Evolutionary conservation across 2,797 vertebrate genomes (phyloP).

Genomic region (Pseudochirops cupreus): DNA sequence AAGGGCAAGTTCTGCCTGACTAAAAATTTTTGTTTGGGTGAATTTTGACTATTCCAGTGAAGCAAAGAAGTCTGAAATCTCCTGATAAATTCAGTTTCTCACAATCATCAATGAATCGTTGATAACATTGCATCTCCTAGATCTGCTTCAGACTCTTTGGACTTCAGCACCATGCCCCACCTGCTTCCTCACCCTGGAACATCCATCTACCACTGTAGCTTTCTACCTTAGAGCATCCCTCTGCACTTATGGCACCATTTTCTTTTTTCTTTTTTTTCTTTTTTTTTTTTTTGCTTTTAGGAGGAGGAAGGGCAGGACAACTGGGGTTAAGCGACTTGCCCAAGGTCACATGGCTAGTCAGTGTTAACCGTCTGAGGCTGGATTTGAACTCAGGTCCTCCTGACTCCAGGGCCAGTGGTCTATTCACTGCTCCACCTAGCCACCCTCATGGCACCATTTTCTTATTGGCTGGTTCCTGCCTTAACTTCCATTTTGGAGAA

Average conservation of each 20-base stretch:
- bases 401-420: no score
- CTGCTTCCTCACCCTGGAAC: not conserved
- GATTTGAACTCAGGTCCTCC: no score
- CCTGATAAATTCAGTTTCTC: not conserved
- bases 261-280: no score
- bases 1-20: not conserved
- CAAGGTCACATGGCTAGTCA: no score
- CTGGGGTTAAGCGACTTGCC: no score
- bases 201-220: not conserved
- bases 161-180: not conserved
- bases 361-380: no score
- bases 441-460: not conserved
- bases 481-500: not conserved
- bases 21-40: not conserved
- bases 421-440: not conserved
- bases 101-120: not conserved
- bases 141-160: not conserved
- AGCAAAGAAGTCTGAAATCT: not conserved
- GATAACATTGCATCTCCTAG: not conserved
- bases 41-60: not conserved
- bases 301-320: no score
- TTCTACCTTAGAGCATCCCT: not conserved
- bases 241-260: not conserved
- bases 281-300: no score
- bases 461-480: not conserved